These are phyloP conservation scores for Neodiprion lecontei DNA, from an alignment of 1,140 invertebrate genomes.

Conservation along the genomic window DNA sequence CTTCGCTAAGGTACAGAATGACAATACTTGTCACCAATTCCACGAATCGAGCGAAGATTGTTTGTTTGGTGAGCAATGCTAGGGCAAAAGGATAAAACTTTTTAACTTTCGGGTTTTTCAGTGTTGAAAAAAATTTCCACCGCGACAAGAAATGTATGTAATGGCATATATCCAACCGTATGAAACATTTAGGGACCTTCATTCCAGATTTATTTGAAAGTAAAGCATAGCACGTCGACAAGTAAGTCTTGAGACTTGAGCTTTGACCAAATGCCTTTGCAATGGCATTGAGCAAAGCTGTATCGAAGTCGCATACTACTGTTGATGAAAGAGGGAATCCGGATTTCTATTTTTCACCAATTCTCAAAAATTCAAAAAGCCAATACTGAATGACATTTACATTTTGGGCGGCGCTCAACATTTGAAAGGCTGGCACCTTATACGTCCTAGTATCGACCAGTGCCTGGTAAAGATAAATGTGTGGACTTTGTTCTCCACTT, in stretches of 20 bases:
- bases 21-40: not conserved
- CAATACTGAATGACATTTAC: conserved; percentile 3
- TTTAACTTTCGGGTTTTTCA: not conserved
- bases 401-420: conserved; percentile 16
- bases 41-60: not conserved
- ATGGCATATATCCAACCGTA: conserved; percentile 11
- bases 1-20: not conserved
- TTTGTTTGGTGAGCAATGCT: not conserved
- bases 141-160: not conserved
- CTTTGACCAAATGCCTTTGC: conserved; percentile 3
- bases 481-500: conserved; percentile 16
- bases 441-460: not conserved
- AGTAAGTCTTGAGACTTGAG: not conserved
- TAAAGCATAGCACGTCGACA: not conserved
- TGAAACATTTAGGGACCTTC: not conserved
- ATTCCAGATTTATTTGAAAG: not conserved
- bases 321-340: not conserved
- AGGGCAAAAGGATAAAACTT: not conserved
- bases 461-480: conserved; percentile 24
- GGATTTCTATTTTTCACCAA: not conserved
- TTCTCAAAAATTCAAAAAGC: conserved; percentile 15
- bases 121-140: not conserved
- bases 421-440: conserved; percentile 18
- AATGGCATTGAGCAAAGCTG: not conserved
- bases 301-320: conserved; percentile 15